phyloP scores from a whole-genome alignment of 2,113 vertebrate species.

The Odontesthes bonariensis region DNA sequence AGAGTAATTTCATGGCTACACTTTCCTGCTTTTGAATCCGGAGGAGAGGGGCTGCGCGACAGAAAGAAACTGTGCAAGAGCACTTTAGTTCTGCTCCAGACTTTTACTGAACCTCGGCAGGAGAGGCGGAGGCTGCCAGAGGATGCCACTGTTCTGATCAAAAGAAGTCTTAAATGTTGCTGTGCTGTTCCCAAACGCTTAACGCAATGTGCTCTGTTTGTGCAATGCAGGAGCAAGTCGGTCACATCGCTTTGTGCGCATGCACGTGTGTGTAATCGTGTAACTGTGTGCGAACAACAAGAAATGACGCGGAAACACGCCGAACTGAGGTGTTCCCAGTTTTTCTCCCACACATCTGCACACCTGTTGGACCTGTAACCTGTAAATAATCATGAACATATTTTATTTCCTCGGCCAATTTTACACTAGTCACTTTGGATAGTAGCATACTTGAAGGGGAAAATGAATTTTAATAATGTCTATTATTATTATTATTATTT shows the following conservation, averaged over 20 bases:
- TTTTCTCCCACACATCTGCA: conserved; percentile 42
- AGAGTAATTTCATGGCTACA: neutral
- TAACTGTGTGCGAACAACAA: neutral
- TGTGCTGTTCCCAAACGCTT: conserved; percentile 44
- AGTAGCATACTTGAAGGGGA: conserved; percentile 80
- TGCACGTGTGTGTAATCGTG: conserved; percentile 8
- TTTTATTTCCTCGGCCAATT: conserved; percentile 71
- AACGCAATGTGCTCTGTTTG: conserved; percentile 58
- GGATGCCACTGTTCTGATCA: conserved; percentile 13
- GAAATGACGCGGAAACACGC: conserved; percentile 15
- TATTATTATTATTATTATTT: conserved; percentile 25
- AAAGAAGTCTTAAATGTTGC: conserved; percentile 53
- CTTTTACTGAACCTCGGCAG: neutral
- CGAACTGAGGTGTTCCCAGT: neutral
- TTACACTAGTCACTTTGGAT: conserved; percentile 75
- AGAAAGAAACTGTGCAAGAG: neutral
- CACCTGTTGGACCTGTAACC: conserved; percentile 56
- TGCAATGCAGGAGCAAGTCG: conserved; percentile 72
- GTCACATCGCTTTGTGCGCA: conserved; percentile 35
- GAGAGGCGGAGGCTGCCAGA: conserved; percentile 4
- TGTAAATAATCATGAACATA: conserved; percentile 71
- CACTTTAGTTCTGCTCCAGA: conserved; percentile 27
- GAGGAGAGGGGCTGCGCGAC: neutral
- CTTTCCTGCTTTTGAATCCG: neutral
- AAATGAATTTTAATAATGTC: conserved; percentile 67